Evolutionary conservation across 2,797 vertebrate species (phyloP).

Genomic region (Mormyrops boulengeri): DNA sequence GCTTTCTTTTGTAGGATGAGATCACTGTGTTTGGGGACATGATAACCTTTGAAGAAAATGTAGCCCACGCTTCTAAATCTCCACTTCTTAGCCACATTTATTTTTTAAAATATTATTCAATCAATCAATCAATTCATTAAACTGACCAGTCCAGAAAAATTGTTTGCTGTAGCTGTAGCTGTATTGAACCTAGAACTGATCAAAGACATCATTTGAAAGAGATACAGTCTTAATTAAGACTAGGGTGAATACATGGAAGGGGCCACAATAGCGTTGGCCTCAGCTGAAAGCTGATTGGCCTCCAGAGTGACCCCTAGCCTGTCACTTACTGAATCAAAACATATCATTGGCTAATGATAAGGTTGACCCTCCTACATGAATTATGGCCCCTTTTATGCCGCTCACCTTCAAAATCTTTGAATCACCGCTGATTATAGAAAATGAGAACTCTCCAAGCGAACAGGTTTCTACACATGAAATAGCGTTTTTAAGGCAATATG

Average conservation of each 20-base stretch:
- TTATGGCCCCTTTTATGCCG: neutral
- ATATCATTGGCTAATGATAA: neutral
- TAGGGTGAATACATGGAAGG: neutral
- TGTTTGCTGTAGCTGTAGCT: neutral
- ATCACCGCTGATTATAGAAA: neutral
- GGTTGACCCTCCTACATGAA: neutral
- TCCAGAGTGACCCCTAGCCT: neutral
- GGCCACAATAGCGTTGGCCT: neutral
- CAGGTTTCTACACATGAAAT: neutral
- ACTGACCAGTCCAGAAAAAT: neutral
- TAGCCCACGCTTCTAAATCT: neutral
- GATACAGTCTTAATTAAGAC: neutral
- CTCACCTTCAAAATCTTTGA: neutral
- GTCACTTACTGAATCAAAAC: neutral
- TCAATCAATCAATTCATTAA: neutral
- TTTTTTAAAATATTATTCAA: neutral
- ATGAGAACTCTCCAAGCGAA: neutral
- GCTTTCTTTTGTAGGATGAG: neutral
- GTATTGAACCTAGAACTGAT: slow-evolving; percentile 4
- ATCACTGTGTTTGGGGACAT: neutral
- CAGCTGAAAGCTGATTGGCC: neutral
- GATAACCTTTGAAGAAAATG: neutral
- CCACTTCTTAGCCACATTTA: neutral
- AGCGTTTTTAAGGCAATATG: neutral
- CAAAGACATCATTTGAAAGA: slow-evolving; percentile 11